Percentiles rank a stretch among this genome's conserved stretches.
phyloP scores from a whole-genome alignment of 2,797 vertebrate species.

The Falco rusticolus region DNA sequence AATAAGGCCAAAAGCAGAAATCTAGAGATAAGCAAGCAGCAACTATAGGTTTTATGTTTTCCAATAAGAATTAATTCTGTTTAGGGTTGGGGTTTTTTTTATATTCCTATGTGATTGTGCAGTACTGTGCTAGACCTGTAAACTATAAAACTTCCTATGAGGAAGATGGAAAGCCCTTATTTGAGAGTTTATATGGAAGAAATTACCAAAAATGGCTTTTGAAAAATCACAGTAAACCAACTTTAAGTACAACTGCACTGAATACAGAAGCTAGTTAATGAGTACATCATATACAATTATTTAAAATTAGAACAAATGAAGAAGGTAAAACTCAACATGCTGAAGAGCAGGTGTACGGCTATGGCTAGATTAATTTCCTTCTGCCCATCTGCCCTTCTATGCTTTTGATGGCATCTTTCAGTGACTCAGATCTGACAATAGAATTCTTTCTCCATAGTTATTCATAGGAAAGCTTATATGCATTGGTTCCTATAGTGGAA shows the following conservation, averaged over 20 bases:
- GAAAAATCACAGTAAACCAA: not conserved
- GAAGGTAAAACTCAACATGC: not conserved
- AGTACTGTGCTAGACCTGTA: not conserved
- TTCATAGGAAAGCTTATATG: not conserved
- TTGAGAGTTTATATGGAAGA: not conserved
- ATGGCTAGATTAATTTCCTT: not conserved
- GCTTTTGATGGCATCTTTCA: not conserved
- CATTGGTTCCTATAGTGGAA: not conserved
- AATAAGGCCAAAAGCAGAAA: not conserved
- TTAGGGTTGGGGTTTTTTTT: fast-evolving
- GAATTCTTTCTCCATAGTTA: not conserved
- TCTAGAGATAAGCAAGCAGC: not conserved
- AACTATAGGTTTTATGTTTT: not conserved
- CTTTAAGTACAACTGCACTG: not conserved
- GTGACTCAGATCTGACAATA: not conserved
- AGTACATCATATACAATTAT: not conserved
- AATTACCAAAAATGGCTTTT: not conserved
- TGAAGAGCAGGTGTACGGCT: not conserved
- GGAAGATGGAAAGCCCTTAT: not conserved
- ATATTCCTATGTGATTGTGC: not conserved
- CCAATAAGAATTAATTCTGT: not conserved
- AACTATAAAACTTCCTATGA: not conserved
- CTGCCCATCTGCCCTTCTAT: not conserved
- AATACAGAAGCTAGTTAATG: not conserved
- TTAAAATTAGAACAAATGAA: not conserved